phyloP scores from a whole-genome alignment of 2,888 invertebrate genomes.

The Neocrepidodera transversa region DNA sequence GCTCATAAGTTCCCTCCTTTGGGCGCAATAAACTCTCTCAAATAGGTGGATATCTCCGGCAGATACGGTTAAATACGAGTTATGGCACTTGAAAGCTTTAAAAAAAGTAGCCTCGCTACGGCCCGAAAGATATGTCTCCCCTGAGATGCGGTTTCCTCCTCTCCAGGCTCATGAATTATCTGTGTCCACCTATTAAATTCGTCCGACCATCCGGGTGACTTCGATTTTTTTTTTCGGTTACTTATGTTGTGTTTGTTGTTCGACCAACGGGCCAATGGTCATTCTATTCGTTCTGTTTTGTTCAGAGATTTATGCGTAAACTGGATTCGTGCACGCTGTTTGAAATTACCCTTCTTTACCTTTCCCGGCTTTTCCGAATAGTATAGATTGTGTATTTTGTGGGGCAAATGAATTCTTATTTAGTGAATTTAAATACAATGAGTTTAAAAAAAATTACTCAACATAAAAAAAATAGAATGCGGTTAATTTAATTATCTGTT shows the following conservation, averaged over 20 bases:
- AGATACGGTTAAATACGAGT: slow-evolving; percentile 54
- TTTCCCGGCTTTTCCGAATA: neutral
- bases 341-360: neutral
- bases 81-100: slow-evolving; percentile 52
- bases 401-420: too few species aligned
- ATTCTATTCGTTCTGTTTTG: slow-evolving; percentile 48
- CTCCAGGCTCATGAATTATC: slow-evolving; percentile 50
- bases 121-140: slow-evolving; percentile 44
- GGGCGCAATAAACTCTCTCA: slow-evolving; percentile 52
- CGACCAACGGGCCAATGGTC: neutral
- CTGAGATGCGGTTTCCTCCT: slow-evolving; percentile 37
- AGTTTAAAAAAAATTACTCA: too few species aligned
- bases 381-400: too few species aligned
- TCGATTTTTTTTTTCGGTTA: slow-evolving; percentile 16
- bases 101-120: slow-evolving; percentile 49
- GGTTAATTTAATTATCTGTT: too few species aligned
- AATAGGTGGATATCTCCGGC: slow-evolving; percentile 51
- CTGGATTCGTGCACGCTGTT: neutral
- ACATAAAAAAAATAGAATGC: too few species aligned
- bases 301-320: neutral
- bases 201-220: slow-evolving; percentile 12
- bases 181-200: slow-evolving; percentile 43
- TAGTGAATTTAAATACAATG: too few species aligned
- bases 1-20: slow-evolving; percentile 49
- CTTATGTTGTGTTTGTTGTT: slow-evolving; percentile 13